Evolutionary conservation across 2,113 vertebrate genomes (phyloP), one percentile per base, ranked within the genome.

Genomic region (Menura novaehollandiae): DNA sequence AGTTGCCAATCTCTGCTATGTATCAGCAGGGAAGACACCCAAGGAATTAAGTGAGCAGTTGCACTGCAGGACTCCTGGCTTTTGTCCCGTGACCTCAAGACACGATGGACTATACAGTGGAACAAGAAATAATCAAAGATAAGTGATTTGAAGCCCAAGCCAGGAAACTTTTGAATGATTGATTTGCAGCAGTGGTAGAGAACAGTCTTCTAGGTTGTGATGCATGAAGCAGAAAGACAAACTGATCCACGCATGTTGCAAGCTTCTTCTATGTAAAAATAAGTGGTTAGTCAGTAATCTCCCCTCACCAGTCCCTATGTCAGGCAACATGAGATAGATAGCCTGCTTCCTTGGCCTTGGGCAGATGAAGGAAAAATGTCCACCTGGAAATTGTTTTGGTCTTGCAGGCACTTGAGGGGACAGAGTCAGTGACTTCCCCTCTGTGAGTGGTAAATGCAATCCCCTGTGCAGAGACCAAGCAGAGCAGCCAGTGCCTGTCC

Each of bases 1-100:
- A 89, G 73, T 94, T 93, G 92, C 96, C 96, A 94, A 91, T 96
- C 95, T 89, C 96, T 92, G 92, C 91, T 92, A 30, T 92, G 91
- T 89, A 94, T 95, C 91, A 91, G 91, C 89, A 68, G 88, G 86
- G 96, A 96, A 89, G 96, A 96, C 96, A 96, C 95, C 94, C 84
- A 64, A 92, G 86, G 94, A 96, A 94, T 92, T 72, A 88, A 92
- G 88, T 30, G 78, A 92, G 92, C n/a, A 44, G 56, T 90, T 91
- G 85, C 66, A 43, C 85, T 58, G 59, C 63, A 66, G 88, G 64
- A 68, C 68, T 87, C 66, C 92, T 93, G 80, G 66, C 77, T 95
- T 81, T 93, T 94, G 88, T 95, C 83, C 91, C 0, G 0, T 74
- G 77, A 23, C 73, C 64, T 91, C 39, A 35, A 91, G 86, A 89